Evolutionary conservation across 1,140 invertebrate genomes (phyloP).

Genomic region (Pollicipes pollicipes): DNA sequence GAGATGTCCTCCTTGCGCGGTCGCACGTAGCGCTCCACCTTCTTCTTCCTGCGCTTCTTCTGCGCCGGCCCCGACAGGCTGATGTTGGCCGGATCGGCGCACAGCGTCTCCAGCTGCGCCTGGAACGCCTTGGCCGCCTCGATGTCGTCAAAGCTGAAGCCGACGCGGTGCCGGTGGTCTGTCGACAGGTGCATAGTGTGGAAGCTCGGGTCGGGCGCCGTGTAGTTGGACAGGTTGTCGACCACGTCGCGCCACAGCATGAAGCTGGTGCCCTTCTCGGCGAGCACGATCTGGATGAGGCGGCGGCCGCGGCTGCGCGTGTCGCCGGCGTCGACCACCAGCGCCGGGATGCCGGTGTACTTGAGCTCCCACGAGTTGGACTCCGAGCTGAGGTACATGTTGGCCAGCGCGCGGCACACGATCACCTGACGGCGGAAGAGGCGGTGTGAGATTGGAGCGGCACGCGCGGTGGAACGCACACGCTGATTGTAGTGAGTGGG

Average conservation of each 20-base stretch:
- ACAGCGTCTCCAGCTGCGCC: conserved; percentile 14
- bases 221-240: conserved; percentile 38
- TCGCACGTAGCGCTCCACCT: conserved; percentile 31
- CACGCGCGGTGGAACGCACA: no score
- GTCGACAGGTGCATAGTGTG: conserved; percentile 36
- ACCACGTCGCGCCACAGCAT: conserved; percentile 67
- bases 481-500: no score
- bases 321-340: conserved; percentile 57
- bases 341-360: conserved; percentile 60
- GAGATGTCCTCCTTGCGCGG: conserved; percentile 68
- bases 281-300: conserved; percentile 52
- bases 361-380: conserved; percentile 45
- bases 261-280: conserved; percentile 66
- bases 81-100: not conserved
- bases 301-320: conserved; percentile 47
- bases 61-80: not conserved
- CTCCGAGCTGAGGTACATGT: conserved; percentile 45
- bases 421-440: conserved; percentile 34
- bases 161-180: conserved; percentile 36
- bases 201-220: conserved; percentile 23
- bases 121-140: conserved; percentile 49
- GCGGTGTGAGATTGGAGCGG: no score
- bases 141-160: conserved; percentile 60
- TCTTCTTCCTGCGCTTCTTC: not conserved
- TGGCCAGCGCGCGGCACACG: conserved; percentile 59